Base-by-base conservation (phyloP, 1,140 invertebrate genomes). In the Sinella curviseta region DNA sequence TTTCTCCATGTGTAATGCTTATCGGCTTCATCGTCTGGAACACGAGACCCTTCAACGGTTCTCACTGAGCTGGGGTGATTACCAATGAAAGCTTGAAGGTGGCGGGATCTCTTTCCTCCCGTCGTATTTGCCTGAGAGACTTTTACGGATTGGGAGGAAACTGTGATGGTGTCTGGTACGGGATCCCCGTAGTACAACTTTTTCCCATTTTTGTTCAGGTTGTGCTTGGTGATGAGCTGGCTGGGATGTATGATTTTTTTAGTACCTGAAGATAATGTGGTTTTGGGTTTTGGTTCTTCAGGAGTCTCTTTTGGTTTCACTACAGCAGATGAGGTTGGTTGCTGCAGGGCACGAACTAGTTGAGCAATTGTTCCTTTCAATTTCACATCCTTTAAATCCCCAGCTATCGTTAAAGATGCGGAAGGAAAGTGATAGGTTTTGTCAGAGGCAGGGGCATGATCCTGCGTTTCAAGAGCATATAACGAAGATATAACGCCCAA, bases 21-120 rank as follows among this genome's bases (percentile, higher is more conserved):
- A 83, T 95, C 94, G 65, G 91, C 90, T 65, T 94, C 93, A 77
- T 94, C 93, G 82, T 96, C 94, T 0, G 94, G 94, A 26, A 94
- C 91, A 76, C 94, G 89, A 0, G 93, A 89, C 0, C 94, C 94
- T n/a, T n/a, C n/a, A n/a, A n/a, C 76, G 2, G 65, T 70, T 70
- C n/a, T 70, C 65, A 70, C 65, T 33, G 26, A 30, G 31, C 28
- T 31, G n/a, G 65, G 12, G 3, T 24, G 2, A 24, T 70, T 30
- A 3, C 28, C 12, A 4, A 70, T 70, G 31, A 31, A 70, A 4
- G 26, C 65, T 31, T 14, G 8, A 8, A 70, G n/a, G 30, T 70
- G 26, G 12, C 65, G 26, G 8, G 65, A 3, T 70, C 31, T 30
- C 31, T 33, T 70, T 33, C 65, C 65, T 70, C 31, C 31, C 8